Conservation (phyloP, 1,140 invertebrate genomes). For the Apis cerana region DNA sequence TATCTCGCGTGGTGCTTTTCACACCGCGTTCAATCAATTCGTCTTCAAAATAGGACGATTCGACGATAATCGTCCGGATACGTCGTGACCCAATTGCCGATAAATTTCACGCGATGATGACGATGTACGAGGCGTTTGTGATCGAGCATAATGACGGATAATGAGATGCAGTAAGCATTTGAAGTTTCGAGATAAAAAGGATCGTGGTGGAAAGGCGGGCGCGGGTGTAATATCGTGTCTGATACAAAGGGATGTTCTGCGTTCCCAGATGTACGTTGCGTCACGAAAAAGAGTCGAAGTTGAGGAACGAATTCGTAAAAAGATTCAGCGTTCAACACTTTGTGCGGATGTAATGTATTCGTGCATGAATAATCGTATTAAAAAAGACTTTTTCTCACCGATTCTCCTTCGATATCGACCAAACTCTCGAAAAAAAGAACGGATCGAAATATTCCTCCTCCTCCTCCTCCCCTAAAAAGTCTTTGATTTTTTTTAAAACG, state of each 20-base stretch:
- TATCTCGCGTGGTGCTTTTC: too few species aligned
- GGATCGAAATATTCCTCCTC: neutral
- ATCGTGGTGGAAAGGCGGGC: neutral
- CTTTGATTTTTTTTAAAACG: neutral
- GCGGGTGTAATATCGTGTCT: neutral
- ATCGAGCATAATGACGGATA: slow-evolving; percentile 36
- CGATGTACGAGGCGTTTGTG: slow-evolving; percentile 5
- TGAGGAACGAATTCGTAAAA: neutral
- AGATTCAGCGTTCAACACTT: neutral
- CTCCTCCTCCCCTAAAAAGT: neutral
- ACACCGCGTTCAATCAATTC: neutral
- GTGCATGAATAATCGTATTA: slow-evolving; percentile 16
- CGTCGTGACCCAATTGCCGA: slow-evolving; percentile 15
- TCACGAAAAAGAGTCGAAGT: slow-evolving; percentile 2
- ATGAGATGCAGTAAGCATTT: slow-evolving; percentile 41
- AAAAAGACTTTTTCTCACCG: neutral
- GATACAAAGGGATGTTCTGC: slow-evolving; percentile 22
- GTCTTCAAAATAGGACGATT: neutral
- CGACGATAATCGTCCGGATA: neutral
- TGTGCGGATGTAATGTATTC: neutral
- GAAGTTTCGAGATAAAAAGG: slow-evolving; percentile 12
- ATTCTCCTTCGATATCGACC: neutral
- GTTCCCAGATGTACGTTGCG: neutral
- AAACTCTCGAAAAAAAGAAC: neutral
- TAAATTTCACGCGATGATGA: slow-evolving; percentile 31